These are phyloP conservation scores for Phenganax stokvisi DNA, from an alignment of 92 coral and sea anemone genomes.

Conservation along the genomic window DNA sequence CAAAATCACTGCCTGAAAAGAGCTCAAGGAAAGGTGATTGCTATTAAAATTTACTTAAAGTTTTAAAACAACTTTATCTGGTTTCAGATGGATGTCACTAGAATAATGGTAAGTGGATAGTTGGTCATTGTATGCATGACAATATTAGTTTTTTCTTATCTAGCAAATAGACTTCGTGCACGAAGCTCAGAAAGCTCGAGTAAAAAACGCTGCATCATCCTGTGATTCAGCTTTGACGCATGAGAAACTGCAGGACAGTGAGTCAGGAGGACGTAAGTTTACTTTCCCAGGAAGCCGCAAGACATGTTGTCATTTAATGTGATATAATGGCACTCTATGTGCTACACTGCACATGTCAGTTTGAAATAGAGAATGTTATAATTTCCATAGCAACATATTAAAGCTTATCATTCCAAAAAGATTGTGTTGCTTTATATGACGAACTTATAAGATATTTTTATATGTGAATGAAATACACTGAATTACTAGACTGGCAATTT, in stretches of 20 bases:
- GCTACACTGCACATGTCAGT: background rate
- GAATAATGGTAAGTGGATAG: background rate
- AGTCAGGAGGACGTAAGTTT: conserved; percentile 43
- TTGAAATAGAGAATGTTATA: background rate
- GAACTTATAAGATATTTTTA: background rate
- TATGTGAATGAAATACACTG: background rate
- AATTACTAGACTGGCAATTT: background rate
- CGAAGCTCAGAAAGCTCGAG: conserved; percentile 41
- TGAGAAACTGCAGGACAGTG: conserved; percentile 29
- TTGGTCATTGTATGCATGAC: background rate
- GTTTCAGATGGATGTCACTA: too few relatives aligned
- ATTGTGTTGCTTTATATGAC: background rate
- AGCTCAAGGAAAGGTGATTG: conserved; percentile 5
- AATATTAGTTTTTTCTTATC: background rate
- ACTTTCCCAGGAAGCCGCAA: conserved; percentile 54
- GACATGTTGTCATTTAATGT: conserved; percentile 73
- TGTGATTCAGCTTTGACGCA: conserved; percentile 26
- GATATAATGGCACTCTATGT: background rate
- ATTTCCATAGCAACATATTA: too few relatives aligned
- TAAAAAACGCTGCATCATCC: conserved; percentile 36
- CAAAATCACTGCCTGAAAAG: background rate
- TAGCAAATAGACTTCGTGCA: conserved; percentile 26
- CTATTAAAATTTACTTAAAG: background rate
- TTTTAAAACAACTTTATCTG: background rate
- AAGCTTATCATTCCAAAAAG: background rate